These are phyloP conservation scores for Drosophila murphyi DNA, from an alignment of 1,140 invertebrate genomes.

Conservation along the genomic window DNA sequence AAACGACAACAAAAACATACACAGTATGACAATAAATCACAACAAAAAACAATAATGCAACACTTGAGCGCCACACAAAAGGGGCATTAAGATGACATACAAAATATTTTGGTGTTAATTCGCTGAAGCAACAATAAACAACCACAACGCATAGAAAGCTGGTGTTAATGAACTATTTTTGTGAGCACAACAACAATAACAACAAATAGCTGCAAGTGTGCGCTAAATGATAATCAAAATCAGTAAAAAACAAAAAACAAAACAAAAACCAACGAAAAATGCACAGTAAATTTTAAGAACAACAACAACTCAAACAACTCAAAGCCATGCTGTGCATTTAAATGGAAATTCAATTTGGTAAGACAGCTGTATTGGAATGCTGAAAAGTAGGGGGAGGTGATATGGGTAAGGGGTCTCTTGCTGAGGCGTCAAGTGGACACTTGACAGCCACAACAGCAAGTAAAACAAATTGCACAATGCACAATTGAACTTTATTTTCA, in stretches of 20 bases:
- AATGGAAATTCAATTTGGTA: slow-evolving; percentile 43
- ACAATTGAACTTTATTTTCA: slow-evolving; percentile 1
- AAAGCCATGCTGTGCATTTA: slow-evolving; percentile 32
- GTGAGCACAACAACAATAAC: slow-evolving; percentile 37
- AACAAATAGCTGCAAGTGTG: slow-evolving; percentile 48
- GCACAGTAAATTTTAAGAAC: slow-evolving; percentile 1
- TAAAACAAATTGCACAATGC: slow-evolving; percentile 31
- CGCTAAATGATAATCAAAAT: slow-evolving; percentile 64
- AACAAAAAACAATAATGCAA: slow-evolving; percentile 37
- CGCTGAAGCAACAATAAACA: slow-evolving; percentile 40
- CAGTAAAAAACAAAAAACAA: slow-evolving; percentile 23
- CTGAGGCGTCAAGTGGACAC: slow-evolving; percentile 39
- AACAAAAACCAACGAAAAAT: slow-evolving; percentile 22
- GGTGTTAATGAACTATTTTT: slow-evolving; percentile 74
- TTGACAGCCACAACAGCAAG: slow-evolving; percentile 34
- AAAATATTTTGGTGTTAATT: slow-evolving; percentile 74
- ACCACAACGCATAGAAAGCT: slow-evolving; percentile 59
- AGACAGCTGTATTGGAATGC: slow-evolving; percentile 1
- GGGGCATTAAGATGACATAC: slow-evolving; percentile 59
- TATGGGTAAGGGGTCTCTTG: slow-evolving; percentile 8
- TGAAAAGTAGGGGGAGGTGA: too few species aligned
- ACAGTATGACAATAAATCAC: background rate
- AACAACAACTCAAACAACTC: slow-evolving; percentile 11
- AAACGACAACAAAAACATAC: slow-evolving; percentile 21
- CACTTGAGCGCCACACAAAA: slow-evolving; percentile 17